Evolutionary conservation across 2,113 vertebrate genomes (phyloP).

Genomic region (pig (Sus scrofa)): DNA sequence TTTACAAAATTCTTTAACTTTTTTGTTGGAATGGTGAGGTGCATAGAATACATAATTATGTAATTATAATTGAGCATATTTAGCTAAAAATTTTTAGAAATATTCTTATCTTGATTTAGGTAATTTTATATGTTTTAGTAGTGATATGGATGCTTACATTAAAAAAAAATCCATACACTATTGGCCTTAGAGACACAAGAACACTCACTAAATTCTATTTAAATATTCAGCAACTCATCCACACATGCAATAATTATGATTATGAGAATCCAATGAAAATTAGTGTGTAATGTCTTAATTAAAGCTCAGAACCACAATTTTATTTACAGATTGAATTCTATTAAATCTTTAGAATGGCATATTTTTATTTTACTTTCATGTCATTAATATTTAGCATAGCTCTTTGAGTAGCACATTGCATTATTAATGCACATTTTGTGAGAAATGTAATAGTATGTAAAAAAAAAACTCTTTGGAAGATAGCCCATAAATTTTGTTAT

Average conservation of each 20-base stretch:
- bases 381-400: constrained; percentile 82
- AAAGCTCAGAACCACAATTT: constrained; percentile 84
- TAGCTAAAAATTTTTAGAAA: constrained; percentile 54
- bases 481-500: constrained; percentile 68
- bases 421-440: constrained; percentile 75
- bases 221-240: constrained; percentile 82
- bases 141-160: constrained; percentile 42
- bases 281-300: constrained; percentile 88
- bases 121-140: background rate
- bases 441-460: constrained; percentile 64
- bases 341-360: constrained; percentile 78
- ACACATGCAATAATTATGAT: constrained; percentile 83
- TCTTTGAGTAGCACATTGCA: constrained; percentile 74
- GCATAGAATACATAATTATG: background rate
- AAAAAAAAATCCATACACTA: background rate
- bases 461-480: constrained; percentile 70
- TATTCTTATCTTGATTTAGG: constrained; percentile 4
- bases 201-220: constrained; percentile 81
- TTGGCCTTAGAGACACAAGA: constrained; percentile 74
- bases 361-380: constrained; percentile 78
- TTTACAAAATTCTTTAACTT: constrained; percentile 21
- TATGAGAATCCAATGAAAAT: constrained; percentile 86
- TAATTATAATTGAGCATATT: background rate
- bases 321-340: constrained; percentile 85
- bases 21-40: background rate